These are phyloP conservation scores for Drosophila setifemur DNA, from an alignment of 1,140 invertebrate species.

Conservation along the genomic window DNA sequence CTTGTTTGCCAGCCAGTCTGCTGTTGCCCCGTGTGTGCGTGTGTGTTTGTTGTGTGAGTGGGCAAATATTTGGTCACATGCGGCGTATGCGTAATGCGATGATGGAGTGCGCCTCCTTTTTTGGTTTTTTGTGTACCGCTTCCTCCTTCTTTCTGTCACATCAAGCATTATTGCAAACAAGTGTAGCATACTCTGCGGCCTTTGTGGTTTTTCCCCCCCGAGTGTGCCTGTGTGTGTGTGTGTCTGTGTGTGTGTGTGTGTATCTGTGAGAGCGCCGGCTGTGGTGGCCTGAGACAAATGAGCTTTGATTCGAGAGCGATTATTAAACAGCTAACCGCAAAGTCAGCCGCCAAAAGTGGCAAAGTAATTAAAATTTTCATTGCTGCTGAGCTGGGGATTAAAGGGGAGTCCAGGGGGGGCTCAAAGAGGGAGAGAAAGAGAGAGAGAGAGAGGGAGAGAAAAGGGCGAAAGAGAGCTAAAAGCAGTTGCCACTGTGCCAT, in stretches of 20 bases:
- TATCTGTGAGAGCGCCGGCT: slow-evolving; percentile 12
- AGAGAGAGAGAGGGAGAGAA: neutral
- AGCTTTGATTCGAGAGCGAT: slow-evolving; percentile 54
- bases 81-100: slow-evolving; percentile 44
- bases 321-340: slow-evolving; percentile 62
- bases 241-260: neutral
- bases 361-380: slow-evolving; percentile 69
- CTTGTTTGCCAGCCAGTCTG: no score
- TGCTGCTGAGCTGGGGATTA: slow-evolving; percentile 9
- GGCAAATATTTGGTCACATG: slow-evolving; percentile 51
- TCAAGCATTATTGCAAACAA: slow-evolving; percentile 44
- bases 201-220: slow-evolving; percentile 17
- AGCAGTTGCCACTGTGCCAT: no score
- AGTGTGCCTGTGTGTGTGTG: neutral
- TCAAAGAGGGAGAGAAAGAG: no score
- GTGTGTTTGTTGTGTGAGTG: slow-evolving; percentile 11
- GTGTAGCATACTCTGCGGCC: slow-evolving; percentile 63
- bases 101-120: slow-evolving; percentile 17
- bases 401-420: no score
- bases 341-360: slow-evolving; percentile 58
- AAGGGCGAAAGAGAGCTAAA: no score
- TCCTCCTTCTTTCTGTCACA: neutral
- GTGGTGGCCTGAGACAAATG: slow-evolving; percentile 57
- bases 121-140: neutral
- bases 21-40: slow-evolving; percentile 1